Base-by-base conservation (phyloP, 2,888 invertebrate species). In the Meloe dianella region DNA sequence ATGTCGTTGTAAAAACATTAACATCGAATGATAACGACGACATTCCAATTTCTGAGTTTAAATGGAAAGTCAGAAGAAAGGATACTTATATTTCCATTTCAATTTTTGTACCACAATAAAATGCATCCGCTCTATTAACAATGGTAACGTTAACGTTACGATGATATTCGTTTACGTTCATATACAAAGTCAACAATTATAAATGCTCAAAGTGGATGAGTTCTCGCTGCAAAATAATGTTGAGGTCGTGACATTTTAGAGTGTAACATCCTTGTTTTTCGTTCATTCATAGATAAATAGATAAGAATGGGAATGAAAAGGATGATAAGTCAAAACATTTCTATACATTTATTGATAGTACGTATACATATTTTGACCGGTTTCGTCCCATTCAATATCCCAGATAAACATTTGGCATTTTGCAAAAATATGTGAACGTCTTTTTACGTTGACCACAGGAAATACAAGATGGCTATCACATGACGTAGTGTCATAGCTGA, bases 401-500 rank as follows among this genome's bases (percentile, higher is more conserved):
- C 7, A n/a, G 81, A 82, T 82, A 82, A 81, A 81, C 78, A 76
- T 77, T 78, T 76, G 76, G 76, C 77, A 73, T 76, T 74, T 41
- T 41, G 41, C 76, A 74, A 69, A 75, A 80, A 82, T 79, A 81
- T 82, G 82, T 79, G 78, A 77, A 73, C 79, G 79, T 78, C 81
- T 81, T 82, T 81, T 83, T 41, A n/a, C 82, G 83, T 82, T 82
- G 82, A 73, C 77, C 66, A 63, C 78, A 78, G 83, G 83, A 83
- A 83, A 83, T 83, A 82, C 82, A 81, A 83, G 83, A 83, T 83
- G 77, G 70, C 75, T 83, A 83, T 83, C 83, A 75, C 67, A 70
- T 81, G 77, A 81, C 79, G 79, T 80, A 80, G 79, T 79, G 79
- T 77, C 79, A 75, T 77, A 74, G 73, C 77, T 78, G 80, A 77